A percentile compares a stretch with the other conserved stretches of the same genome.
phyloP scores from a whole-genome alignment of 2,888 invertebrate species.

The Malacosoma neustria region DNA sequence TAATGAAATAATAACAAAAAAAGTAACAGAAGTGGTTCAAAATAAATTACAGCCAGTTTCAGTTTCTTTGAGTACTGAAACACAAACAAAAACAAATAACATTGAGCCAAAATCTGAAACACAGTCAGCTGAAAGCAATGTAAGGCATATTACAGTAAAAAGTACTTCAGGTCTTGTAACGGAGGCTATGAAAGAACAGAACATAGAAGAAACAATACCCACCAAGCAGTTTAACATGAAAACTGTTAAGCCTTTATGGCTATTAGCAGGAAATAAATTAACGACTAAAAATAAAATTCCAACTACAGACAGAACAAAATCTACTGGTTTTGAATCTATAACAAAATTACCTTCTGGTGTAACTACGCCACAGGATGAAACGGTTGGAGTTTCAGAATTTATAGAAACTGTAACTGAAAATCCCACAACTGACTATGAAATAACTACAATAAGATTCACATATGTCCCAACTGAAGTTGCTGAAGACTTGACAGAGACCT shows the following conservation, averaged over 20 bases:
- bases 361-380: constrained; percentile 60
- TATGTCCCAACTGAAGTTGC: constrained; percentile 47
- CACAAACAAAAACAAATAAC: constrained; percentile 20
- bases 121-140: constrained; percentile 46
- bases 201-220: constrained; percentile 29
- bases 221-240: constrained; percentile 29
- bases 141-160: constrained; percentile 15
- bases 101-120: constrained; percentile 43
- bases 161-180: neutral
- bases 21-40: constrained; percentile 39
- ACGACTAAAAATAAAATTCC: constrained; percentile 34
- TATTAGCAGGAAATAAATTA: constrained; percentile 29
- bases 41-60: constrained; percentile 33
- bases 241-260: constrained; percentile 33
- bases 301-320: constrained; percentile 41
- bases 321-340: constrained; percentile 65
- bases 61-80: constrained; percentile 20
- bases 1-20: constrained; percentile 43
- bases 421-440: constrained; percentile 47
- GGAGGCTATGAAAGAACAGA: constrained; percentile 20
- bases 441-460: constrained; percentile 62
- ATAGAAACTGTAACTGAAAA: constrained; percentile 27
- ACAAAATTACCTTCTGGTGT: constrained; percentile 59
- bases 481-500: constrained; percentile 23
- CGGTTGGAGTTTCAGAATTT: constrained; percentile 30